Conservation (phyloP, 2,797 vertebrate species). For the Aldrovandia affinis region DNA sequence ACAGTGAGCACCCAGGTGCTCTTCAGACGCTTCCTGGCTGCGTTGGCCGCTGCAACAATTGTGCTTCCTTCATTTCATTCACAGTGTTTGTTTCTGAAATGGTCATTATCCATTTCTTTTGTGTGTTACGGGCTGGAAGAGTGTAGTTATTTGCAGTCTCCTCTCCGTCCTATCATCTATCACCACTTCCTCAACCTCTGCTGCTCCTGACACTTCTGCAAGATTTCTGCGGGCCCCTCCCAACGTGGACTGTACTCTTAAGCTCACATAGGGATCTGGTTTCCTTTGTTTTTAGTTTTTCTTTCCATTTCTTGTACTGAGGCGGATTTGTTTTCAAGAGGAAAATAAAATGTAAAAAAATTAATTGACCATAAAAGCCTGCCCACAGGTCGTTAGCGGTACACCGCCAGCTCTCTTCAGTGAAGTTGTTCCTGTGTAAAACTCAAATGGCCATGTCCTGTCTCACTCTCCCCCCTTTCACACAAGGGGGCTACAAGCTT, state of each 20-base stretch:
- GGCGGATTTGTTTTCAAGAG: slow-evolving; percentile 38
- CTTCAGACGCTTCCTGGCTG: neutral
- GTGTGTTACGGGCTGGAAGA: neutral
- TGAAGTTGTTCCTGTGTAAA: slow-evolving; percentile 52
- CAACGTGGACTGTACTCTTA: neutral
- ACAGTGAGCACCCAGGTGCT: neutral
- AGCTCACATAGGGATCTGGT: neutral
- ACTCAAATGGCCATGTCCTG: slow-evolving; percentile 25
- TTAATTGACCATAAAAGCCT: slow-evolving; percentile 75
- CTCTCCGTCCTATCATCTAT: neutral
- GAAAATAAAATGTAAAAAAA: slow-evolving; percentile 70
- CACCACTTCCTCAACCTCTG: neutral
- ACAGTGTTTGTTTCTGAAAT: neutral
- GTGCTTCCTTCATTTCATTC: neutral
- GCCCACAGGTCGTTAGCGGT: slow-evolving; percentile 77
- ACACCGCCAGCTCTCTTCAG: slow-evolving; percentile 71
- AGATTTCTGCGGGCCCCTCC: neutral
- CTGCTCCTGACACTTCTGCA: neutral
- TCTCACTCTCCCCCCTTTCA: neutral
- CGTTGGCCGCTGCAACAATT: no score
- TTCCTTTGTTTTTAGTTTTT: slow-evolving; percentile 20
- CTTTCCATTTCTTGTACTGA: slow-evolving; percentile 9
- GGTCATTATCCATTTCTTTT: neutral
- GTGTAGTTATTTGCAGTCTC: slow-evolving; percentile 18
- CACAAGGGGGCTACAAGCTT: neutral